Conservation (phyloP, 2,113 vertebrate genomes). For the Dasyurus viverrinus region DNA sequence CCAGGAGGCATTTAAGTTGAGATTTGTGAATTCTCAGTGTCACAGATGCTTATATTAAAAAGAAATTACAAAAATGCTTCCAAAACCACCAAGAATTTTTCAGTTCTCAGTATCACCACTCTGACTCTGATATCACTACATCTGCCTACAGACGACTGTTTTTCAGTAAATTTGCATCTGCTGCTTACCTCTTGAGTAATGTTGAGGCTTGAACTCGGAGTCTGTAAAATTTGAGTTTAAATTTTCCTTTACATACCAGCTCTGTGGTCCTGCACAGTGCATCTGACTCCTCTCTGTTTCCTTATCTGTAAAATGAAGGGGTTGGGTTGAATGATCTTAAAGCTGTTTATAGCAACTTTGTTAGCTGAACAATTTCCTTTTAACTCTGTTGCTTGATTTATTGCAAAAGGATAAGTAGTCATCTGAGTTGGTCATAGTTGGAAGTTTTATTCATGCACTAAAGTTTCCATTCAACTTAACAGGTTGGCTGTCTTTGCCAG, state of each 20-base stretch:
- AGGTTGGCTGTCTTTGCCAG: conserved; percentile 29
- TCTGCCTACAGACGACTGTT: background rate
- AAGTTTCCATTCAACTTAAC: conserved; percentile 17
- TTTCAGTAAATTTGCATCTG: background rate
- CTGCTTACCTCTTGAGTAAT: background rate
- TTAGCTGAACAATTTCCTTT: background rate
- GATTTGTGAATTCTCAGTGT: conserved; percentile 14
- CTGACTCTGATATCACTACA: background rate
- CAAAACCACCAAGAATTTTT: background rate
- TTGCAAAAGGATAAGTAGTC: conserved; percentile 2
- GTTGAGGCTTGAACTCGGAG: background rate
- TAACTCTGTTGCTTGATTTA: conserved; percentile 21
- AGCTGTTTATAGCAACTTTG: background rate
- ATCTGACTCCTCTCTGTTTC: background rate
- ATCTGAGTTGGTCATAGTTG: conserved; percentile 34
- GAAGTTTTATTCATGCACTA: conserved; percentile 53
- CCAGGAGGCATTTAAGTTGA: background rate
- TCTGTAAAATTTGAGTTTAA: background rate
- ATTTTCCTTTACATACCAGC: background rate
- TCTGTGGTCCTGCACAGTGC: background rate
- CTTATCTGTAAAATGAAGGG: background rate
- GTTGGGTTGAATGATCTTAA: background rate
- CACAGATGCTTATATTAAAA: conserved; percentile 4
- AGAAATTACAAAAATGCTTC: conserved; percentile 11
- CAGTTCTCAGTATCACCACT: background rate